Evolutionary conservation across 2,113 vertebrate genomes (phyloP), one percentile per base, ranked within the genome.

Genomic region (Balaenoptera acutorostrata): DNA sequence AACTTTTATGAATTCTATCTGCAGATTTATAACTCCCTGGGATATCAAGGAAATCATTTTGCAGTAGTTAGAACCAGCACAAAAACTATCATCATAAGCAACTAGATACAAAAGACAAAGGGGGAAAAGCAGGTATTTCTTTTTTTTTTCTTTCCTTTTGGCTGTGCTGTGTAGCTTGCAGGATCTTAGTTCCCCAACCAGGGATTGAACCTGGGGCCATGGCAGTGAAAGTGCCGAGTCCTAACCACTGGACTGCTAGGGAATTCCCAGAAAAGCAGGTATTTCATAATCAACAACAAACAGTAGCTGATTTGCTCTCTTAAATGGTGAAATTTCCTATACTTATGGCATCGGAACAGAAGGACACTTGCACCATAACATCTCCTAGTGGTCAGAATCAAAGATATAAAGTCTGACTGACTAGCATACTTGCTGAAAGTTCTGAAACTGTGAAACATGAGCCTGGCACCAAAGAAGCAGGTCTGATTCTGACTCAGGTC

Each of bases 101-200:
- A 52, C 59, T 12, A 88, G 61, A 95, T n/a, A 94, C 13, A 92
- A 77, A 95, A 95, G 69, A 90, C 36, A 90, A 97, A 96, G 36
- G 18, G 5, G n/a, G 64, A 6, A 36, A 57, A 39, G 39, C n/a
- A 83, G 41, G n/a, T 41, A 61, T 27, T 71, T 93, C 36, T 10
- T 61, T 25, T 25, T 61, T 61, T 21, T 21, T 57, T 21, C 33
- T 77, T 12, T 52, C 20, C 59, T 77, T 77, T 12, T 52, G 74
- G 46, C 74, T 77, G 74, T 1, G 7, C 49, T 18, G 49, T 29
- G 49, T 7, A 33, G 17, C 31, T 77, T 52, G 10, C 5, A 52
- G 74, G 46, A 77, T 29, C 74, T 52, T 52, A 52, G 18, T 52
- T 77, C 46, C 74, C 31, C 49, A 31, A 52, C 46, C 74, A 52